Evolutionary conservation across 1,140 invertebrate genomes (phyloP), one percentile per base, ranked within the genome.

Genomic region (Drosophila ercepeae): DNA sequence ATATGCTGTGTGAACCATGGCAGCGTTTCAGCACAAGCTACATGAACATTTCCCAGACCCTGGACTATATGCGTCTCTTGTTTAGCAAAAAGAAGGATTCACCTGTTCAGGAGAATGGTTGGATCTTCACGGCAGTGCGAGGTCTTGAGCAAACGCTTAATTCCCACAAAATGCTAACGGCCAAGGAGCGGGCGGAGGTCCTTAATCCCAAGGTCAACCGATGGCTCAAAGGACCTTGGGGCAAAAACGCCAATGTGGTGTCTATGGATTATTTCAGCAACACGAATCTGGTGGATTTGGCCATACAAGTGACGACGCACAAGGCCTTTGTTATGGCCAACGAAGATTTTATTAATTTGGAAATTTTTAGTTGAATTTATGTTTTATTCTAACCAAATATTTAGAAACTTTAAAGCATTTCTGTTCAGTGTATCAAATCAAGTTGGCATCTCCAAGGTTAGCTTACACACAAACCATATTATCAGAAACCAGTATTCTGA

Each of bases 231-330:
- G 88, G 92, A 0, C 78, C 89, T 0, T 93, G 92, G 92, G 93
- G 92, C 79, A 53, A 91, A 2, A 92, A 92, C 53, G 92, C 93
- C 13, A 94, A 94, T 75, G 92, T 94, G 5, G 91, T 94, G 0
- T 92, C 94, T 1, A 91, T 92, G 54, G 94, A 94, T 64, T 94
- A 93, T 75, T 94, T 94, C 63, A 91, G 93, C 8, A 93, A 93
- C 9, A 94, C 93, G n/a, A 93, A 94, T 75, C 75, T 94, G 1
- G 91, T 94, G 14, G 92, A 93, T 59, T 88, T 93, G n/a, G 92
- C 93, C 11, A 91, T 94, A 16, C 65, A 90, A 49, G 76, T 73
- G 0, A 91, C 91, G 72, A 32, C 45, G 0, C 77, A 89, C 39
- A 91, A 91, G 39, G 79, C 78, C 1, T 91, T 82, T 36, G n/a